Conservation (phyloP, 2,888 invertebrate species). For the Zaprionus lineosus region DNA sequence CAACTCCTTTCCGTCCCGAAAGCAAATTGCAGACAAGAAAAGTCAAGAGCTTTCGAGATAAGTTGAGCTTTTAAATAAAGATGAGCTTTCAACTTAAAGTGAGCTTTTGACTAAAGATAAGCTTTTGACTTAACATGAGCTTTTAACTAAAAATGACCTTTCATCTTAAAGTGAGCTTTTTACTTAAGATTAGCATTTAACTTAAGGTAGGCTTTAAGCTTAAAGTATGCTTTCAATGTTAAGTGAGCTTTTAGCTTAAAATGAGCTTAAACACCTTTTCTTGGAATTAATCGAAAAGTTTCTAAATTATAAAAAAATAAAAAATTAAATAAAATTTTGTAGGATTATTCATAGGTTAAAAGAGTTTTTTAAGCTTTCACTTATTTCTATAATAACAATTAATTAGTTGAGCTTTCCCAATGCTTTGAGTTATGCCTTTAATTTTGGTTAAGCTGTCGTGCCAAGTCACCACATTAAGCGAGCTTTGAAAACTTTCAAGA, state of each 20-base stretch:
- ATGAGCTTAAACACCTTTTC: no score
- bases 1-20: constrained; percentile 25
- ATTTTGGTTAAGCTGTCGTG: neutral
- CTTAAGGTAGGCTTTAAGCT: neutral
- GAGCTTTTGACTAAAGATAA: neutral
- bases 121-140: no score
- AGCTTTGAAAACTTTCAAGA: no score
- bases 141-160: no score
- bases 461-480: no score
- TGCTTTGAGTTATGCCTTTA: neutral
- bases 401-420: neutral
- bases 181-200: neutral
- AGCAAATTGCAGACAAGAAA: neutral
- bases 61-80: neutral
- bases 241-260: no score
- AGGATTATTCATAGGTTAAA: neutral
- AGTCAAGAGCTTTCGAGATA: neutral
- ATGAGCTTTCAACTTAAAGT: neutral
- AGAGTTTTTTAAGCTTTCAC: neutral
- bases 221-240: no score
- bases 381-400: no score
- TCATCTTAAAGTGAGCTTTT: no score
- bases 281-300: no score
- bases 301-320: neutral
- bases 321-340: neutral